Evolutionary conservation across 2,888 invertebrate genomes (phyloP).

Genomic region (Morinoia aosen): DNA sequence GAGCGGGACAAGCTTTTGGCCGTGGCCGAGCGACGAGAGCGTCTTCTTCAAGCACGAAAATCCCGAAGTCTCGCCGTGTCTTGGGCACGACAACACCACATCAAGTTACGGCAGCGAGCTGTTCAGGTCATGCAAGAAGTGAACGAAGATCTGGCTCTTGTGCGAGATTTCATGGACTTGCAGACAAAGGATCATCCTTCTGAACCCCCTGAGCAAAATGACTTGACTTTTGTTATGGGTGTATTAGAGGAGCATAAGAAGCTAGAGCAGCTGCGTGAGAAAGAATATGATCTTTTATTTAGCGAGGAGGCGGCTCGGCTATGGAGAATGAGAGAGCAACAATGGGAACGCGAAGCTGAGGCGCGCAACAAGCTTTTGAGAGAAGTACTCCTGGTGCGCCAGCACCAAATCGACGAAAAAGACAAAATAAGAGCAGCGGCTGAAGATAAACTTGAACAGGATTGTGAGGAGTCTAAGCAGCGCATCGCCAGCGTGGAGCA

Average conservation of each 20-base stretch:
- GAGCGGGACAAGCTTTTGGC: constrained; percentile 32
- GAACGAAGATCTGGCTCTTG: constrained; percentile 60
- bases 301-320: constrained; percentile 66
- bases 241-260: constrained; percentile 62
- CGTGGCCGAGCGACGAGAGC: background rate
- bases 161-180: constrained; percentile 57
- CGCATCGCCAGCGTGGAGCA: constrained; percentile 15
- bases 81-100: constrained; percentile 66
- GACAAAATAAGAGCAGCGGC: background rate
- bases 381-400: constrained; percentile 62
- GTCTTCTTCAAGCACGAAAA: background rate
- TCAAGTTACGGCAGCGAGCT: constrained; percentile 63
- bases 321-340: constrained; percentile 61
- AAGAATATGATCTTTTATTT: constrained; percentile 65
- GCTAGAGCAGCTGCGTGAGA: constrained; percentile 61
- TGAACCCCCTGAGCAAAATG: background rate
- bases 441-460: constrained; percentile 25
- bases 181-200: background rate
- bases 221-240: constrained; percentile 33
- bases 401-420: constrained; percentile 60
- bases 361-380: constrained; percentile 64
- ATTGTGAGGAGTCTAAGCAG: background rate
- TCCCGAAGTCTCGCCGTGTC: constrained; percentile 54
- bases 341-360: constrained; percentile 66
- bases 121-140: constrained; percentile 62